Base-by-base conservation (phyloP, 1,140 invertebrate species). In the Propsilocerus akamusi region DNA sequence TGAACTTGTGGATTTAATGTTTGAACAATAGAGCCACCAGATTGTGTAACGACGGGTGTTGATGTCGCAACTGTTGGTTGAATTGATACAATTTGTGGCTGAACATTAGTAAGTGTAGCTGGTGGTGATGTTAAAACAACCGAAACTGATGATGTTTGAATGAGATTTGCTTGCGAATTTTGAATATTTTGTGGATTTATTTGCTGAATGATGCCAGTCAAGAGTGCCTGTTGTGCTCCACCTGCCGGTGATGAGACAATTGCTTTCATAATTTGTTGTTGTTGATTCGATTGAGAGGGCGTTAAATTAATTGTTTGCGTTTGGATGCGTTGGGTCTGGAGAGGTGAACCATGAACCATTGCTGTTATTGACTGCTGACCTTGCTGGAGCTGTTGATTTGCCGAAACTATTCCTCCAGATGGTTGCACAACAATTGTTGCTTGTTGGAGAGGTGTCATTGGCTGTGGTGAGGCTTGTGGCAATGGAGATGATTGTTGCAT, bases 401-500 rank as follows among this genome's bases (percentile, higher is more conserved):
- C 7, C 3, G 26, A 26, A 32, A 14, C 20, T 25, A 26, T 28
- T 26, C 6, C 4, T 22, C 20, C 20, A 49, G 41, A 20, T 25
- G 67, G 66, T 37, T 69, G 67, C 59, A 68, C 64, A 0, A 70
- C 48, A 0, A 62, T 61, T 25, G 52, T 49, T 1, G 62, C 62
- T 12, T 65, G 53, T 48, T 66, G 67, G 20, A 65, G 65, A 7
- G 0, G 67, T 68, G n/a, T n/a, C n/a, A n/a, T n/a, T n/a, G n/a
- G n/a, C n/a, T 54, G 74, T 74, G 7, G 59, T 66, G 23, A 60
- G 63, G 20, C 64, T 46, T 64, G 55, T 10, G 68, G 49, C 22
- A 49, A 25, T 51, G 57, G 41, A 17, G 46, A 58, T 23, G 56
- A 47, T 20, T 51, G 56, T 50, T 55, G 14, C 50, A 55, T 11